Evolutionary conservation across 92 coral and sea anemone species (phyloP), one percentile per base, ranked within the genome.

Genomic region (Epizoanthus illoricatus): DNA sequence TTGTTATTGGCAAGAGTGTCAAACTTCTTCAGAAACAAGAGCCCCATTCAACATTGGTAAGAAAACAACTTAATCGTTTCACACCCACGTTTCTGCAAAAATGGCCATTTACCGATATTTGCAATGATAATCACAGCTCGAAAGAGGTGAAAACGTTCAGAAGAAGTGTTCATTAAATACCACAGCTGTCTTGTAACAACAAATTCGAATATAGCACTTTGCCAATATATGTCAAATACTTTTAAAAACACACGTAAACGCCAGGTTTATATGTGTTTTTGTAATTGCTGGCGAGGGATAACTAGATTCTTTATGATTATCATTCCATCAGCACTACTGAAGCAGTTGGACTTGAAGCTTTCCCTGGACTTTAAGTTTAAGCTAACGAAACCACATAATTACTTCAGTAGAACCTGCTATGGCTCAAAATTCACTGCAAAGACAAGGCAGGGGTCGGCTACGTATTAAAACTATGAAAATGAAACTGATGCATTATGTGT

Each of bases 31-130:
- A 17, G 36, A 68, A 68, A 68, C 73, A 68, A 68, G 33, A 13
- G 45, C 21, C 8, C 42, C 73, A 15, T 43, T n/a, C 5, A 24
- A 7, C 40, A 39, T 68, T 68, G 73, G n/a, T 16, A 52, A 52
- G 71, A 64, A 64, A 64, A n/a, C 52, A 68, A 33, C n/a, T 33
- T 39, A 39, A 68, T 39, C 47, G n/a, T 68, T 68, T 68, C 21
- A 39, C 41, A 12, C 33, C n/a, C 52, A 11, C 73, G 18, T 68
- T 15, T 15, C 73, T 68, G 28, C 49, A 39, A 68, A 68, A 68
- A 68, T 15, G n/a, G 45, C 73, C n/a, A 13, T 43, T 68, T 68
- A 68, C 40, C 39, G 19, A 68, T 68, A 68, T 19, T 68, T 68
- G n/a, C 73, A 68, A 4, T 68, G 18, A 61, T 68, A 68, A 68